Evolutionary conservation across 1,140 invertebrate genomes (phyloP).

Genomic region (Pararge aegeria): DNA sequence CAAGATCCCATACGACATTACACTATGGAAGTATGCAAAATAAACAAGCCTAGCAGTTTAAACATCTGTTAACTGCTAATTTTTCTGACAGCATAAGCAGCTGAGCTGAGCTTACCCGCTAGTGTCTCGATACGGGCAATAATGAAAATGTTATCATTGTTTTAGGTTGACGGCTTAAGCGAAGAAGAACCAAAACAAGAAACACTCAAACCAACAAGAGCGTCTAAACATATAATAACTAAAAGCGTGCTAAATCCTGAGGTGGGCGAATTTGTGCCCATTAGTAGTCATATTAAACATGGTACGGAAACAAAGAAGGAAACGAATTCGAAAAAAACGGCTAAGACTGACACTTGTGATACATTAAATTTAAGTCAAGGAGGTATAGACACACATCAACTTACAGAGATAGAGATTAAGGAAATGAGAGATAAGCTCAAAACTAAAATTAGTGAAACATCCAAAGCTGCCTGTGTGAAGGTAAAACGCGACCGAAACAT

Average conservation of each 20-base stretch:
- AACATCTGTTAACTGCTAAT: no score
- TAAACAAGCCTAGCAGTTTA: no score
- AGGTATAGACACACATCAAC: conserved; percentile 15
- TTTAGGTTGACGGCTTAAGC: conserved; percentile 40
- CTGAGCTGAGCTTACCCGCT: no score
- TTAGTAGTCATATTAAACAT: not conserved
- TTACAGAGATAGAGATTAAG: conserved; percentile 25
- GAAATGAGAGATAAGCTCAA: conserved; percentile 37
- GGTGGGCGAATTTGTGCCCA: conserved; percentile 49
- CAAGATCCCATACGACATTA: no score
- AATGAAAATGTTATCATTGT: conserved; percentile 10
- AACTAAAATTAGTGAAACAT: conserved; percentile 36
- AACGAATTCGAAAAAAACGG: conserved; percentile 9
- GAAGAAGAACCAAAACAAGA: conserved; percentile 5
- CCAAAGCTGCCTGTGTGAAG: conserved; percentile 31
- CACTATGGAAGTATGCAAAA: no score
- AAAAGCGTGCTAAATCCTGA: conserved; percentile 53
- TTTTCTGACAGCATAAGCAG: no score
- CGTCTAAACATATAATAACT: not conserved
- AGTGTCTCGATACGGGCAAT: no score
- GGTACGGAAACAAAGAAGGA: not conserved
- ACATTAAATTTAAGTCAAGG: not conserved
- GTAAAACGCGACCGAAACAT: conserved; percentile 48
- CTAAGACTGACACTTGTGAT: conserved; percentile 6
- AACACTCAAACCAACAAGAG: conserved; percentile 12